These are phyloP conservation scores for Nysson spinosus DNA, from an alignment of 2,888 invertebrate genomes.

Conservation along the genomic window DNA sequence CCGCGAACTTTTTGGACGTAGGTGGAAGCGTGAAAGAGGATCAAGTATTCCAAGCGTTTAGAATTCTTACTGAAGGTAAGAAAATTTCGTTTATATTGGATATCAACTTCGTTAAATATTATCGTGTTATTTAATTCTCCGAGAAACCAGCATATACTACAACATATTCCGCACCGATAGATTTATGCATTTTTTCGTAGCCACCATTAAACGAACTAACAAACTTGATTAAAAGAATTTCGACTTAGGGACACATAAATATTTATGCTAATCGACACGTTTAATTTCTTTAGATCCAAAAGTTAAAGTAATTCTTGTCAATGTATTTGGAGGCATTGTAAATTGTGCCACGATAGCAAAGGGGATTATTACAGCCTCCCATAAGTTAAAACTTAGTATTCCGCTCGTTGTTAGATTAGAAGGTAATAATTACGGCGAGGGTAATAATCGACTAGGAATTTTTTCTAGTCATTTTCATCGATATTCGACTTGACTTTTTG, in stretches of 20 bases:
- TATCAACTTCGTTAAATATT: too few species aligned
- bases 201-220: too few species aligned
- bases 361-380: constrained; percentile 94
- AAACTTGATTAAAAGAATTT: too few species aligned
- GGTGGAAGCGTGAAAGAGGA: constrained; percentile 97
- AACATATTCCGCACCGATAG: too few species aligned
- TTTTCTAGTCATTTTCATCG: constrained; percentile 9
- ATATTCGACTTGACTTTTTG: too few species aligned
- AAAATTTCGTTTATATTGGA: too few species aligned
- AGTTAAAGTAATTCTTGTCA: constrained; percentile 97
- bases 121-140: too few species aligned
- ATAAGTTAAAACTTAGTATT: constrained; percentile 86
- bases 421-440: constrained; percentile 85
- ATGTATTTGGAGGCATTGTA: constrained; percentile 99
- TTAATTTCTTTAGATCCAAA: constrained; percentile 83
- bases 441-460: too few species aligned
- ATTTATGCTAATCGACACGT: constrained; percentile 8
- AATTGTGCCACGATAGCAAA: constrained; percentile 98
- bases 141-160: too few species aligned
- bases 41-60: constrained; percentile 95
- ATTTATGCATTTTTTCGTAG: too few species aligned
- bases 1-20: constrained; percentile 99
- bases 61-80: constrained; percentile 87
- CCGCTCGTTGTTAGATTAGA: constrained; percentile 96
- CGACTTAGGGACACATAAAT: too few species aligned